These are phyloP conservation scores for Yoshiicerus persimilis DNA, from an alignment of 1,140 invertebrate genomes.

Conservation along the genomic window DNA sequence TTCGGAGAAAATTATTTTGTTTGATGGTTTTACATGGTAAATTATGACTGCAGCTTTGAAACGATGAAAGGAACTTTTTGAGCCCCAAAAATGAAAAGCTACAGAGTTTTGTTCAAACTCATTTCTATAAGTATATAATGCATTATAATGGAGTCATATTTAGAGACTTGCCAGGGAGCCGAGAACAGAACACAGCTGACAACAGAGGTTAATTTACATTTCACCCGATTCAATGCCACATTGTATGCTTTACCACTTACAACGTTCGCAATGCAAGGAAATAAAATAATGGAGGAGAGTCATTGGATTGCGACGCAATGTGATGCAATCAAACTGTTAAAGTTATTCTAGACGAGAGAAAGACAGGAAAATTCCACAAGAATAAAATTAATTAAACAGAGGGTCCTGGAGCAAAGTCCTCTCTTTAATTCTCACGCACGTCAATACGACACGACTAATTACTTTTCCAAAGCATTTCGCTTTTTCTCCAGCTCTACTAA, in stretches of 20 bases:
- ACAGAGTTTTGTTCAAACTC: not conserved
- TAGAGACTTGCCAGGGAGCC: not conserved
- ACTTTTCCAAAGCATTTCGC: not conserved
- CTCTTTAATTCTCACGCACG: conserved; percentile 5
- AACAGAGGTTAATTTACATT: conserved; percentile 3
- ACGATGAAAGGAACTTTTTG: not conserved
- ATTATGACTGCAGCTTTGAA: not conserved
- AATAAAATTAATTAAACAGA: conserved; percentile 20
- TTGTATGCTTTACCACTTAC: not conserved
- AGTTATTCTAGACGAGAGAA: not conserved
- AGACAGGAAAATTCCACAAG: not conserved
- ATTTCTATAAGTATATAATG: no score
- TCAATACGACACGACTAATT: conserved; percentile 6
- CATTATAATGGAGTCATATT: not conserved
- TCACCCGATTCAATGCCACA: not conserved
- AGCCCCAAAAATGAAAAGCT: not conserved
- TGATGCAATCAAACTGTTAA: not conserved
- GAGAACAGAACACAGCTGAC: not conserved
- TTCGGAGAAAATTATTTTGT: not conserved
- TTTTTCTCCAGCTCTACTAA: no score
- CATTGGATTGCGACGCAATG: not conserved
- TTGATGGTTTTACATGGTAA: not conserved
- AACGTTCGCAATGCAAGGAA: not conserved
- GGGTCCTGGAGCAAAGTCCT: not conserved
- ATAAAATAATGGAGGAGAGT: not conserved